Percentiles rank a stretch among this genome's conserved stretches.
These are phyloP conservation scores for Plectrocnemia conspersa DNA, from an alignment of 1,140 invertebrate genomes.

Conservation along the genomic window DNA sequence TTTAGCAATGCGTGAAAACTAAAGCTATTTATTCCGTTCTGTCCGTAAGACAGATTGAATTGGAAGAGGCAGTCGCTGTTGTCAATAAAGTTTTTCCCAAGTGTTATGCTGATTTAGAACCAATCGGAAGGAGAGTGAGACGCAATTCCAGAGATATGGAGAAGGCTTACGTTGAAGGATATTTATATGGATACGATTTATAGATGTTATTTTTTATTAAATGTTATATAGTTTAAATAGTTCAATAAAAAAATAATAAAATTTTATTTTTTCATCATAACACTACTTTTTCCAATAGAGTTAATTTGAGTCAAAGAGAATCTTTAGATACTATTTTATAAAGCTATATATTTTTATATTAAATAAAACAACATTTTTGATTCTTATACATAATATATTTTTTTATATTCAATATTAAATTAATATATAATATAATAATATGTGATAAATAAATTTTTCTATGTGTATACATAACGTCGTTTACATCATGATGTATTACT, in stretches of 20 bases:
- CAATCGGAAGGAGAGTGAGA: conserved; percentile 78
- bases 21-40: conserved; percentile 81
- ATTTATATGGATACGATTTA: conserved; percentile 73
- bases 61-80: conserved; percentile 66
- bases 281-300: neutral
- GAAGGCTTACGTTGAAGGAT: conserved; percentile 70
- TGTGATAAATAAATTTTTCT: too few species aligned
- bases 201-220: conserved; percentile 22
- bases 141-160: conserved; percentile 72
- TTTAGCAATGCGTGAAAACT: conserved; percentile 82
- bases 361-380: neutral
- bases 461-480: too few species aligned
- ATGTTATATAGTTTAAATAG: neutral
- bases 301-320: neutral
- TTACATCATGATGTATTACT: too few species aligned
- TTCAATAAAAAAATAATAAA: neutral
- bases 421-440: too few species aligned
- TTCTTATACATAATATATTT: too few species aligned
- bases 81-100: conserved; percentile 86
- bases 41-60: conserved; percentile 69
- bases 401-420: too few species aligned
- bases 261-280: neutral
- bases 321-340: neutral
- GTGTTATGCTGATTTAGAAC: conserved; percentile 92
- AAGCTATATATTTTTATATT: neutral